Evolutionary conservation across 2,797 vertebrate species (phyloP), one percentile per base, ranked within the genome.

Genomic region (Leontopithecus rosalia): DNA sequence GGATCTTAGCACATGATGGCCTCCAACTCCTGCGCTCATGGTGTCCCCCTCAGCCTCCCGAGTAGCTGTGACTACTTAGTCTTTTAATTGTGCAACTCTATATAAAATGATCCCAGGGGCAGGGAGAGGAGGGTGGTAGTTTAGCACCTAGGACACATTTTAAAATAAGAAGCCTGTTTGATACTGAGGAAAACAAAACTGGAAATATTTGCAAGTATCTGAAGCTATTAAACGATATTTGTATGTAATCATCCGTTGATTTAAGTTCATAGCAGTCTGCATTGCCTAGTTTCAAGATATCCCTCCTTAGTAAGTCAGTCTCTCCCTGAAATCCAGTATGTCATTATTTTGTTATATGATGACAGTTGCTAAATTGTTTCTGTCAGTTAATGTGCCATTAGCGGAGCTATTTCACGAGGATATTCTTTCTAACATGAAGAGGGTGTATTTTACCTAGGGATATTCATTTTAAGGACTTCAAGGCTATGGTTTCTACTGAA

Each of bases 281-380:
- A 19, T 52, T 73, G 67, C 39, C 72, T 58, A 30, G 15, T 89
- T 70, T 92, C 58, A 33, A 61, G 28, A 91, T 61, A 46, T 19
- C 82, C 67, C 89, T 17, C 64, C 46, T 48, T 46, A 61, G 26
- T 72, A 28, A 58, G 14, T 75, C 4, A 3, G 15, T 72, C 50
- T 94, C 58, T 90, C 28, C 2, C 58, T 87, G 80, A 92, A 94
- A 83, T 17, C 43, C 67, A 41, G n/a, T 12, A 20, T 61, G 55
- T 72, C 15, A n/a, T 96, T 73, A 79, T 79, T 52, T 79, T 88
- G 48, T 90, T 90, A 87, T 52, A 61, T 87, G 85, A 58, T 90
- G 72, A 84, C 46, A 80, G 89, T n/a, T 83, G 58, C 81, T 94
- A 67, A 83, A 73, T 58, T 36, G 17, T 87, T 73, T 64, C 84